Percentiles rank a stretch among this genome's conserved stretches.
phyloP scores from a whole-genome alignment of 2,797 vertebrate species.

The Sternotherus odoratus region DNA sequence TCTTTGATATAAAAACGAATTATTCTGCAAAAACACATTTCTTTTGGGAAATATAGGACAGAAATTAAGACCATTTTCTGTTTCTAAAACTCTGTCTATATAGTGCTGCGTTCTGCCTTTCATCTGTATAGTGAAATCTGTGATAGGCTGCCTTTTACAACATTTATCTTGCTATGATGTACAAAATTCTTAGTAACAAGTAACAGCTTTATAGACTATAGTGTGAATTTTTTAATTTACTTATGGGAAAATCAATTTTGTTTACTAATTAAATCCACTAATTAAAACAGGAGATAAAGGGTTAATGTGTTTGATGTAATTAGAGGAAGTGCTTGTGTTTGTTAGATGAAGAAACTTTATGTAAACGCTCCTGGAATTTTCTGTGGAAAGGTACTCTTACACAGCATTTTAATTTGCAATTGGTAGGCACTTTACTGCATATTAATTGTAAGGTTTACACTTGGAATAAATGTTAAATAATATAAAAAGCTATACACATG shows the following conservation, averaged over 20 bases:
- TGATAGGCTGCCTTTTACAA: constrained; percentile 19
- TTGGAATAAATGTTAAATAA: constrained; percentile 17
- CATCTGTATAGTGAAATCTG: constrained; percentile 19
- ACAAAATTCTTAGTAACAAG: constrained; percentile 28
- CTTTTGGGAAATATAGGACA: constrained; percentile 38
- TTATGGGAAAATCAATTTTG: constrained; percentile 42
- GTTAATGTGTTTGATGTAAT: constrained; percentile 39
- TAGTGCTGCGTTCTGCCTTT: constrained; percentile 27
- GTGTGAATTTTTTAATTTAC: constrained; percentile 53
- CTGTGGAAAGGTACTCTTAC: not conserved
- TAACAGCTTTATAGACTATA: constrained; percentile 12
- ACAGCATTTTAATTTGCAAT: not conserved
- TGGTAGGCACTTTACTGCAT: not conserved
- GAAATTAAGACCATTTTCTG: constrained; percentile 35
- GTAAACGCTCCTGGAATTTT: constrained; percentile 35
- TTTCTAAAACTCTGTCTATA: constrained; percentile 32
- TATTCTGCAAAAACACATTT: constrained; percentile 22
- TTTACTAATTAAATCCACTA: constrained; percentile 54
- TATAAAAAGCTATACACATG: not conserved
- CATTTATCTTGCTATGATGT: constrained; percentile 17
- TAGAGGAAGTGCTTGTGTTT: constrained; percentile 23
- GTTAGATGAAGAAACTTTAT: constrained; percentile 48
- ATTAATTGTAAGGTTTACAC: not conserved
- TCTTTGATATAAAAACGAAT: constrained; percentile 46
- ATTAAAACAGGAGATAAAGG: constrained; percentile 29